These are phyloP conservation scores for Monarcha castaneiventris DNA, from an alignment of 2,113 vertebrate genomes.

Conservation along the genomic window DNA sequence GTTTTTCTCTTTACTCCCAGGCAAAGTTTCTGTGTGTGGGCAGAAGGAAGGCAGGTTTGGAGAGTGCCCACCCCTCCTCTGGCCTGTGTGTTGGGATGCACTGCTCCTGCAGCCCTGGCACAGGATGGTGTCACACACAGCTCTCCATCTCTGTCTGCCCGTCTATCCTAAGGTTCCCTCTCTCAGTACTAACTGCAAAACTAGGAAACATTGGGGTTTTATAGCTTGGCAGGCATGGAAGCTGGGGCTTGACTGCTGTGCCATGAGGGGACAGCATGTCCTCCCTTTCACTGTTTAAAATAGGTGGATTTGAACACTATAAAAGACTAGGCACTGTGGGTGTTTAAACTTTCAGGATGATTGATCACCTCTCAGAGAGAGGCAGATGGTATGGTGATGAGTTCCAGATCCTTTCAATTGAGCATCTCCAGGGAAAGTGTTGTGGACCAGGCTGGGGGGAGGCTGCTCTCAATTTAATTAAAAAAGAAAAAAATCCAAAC, in stretches of 20 bases:
- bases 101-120: not conserved
- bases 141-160: not conserved
- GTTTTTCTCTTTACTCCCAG: not conserved
- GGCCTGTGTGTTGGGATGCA: fast-evolving
- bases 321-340: constrained; percentile 27
- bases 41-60: not conserved
- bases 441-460: not conserved
- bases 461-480: not conserved
- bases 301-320: not conserved
- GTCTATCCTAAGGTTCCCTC: not conserved
- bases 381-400: constrained; percentile 54
- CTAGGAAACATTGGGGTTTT: not conserved
- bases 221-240: not conserved
- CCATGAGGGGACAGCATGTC: not conserved
- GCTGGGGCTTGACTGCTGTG: not conserved
- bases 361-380: constrained; percentile 33
- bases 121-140: not conserved
- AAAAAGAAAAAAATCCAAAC: not conserved
- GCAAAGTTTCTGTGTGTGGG: not conserved
- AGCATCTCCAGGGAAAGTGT: constrained; percentile 19
- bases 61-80: not conserved
- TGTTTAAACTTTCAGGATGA: constrained; percentile 55
- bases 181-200: not conserved
- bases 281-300: constrained; percentile 13
- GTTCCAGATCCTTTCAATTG: constrained; percentile 50